Base-by-base conservation (phyloP, 1,140 invertebrate species). In the Papilio machaon region DNA sequence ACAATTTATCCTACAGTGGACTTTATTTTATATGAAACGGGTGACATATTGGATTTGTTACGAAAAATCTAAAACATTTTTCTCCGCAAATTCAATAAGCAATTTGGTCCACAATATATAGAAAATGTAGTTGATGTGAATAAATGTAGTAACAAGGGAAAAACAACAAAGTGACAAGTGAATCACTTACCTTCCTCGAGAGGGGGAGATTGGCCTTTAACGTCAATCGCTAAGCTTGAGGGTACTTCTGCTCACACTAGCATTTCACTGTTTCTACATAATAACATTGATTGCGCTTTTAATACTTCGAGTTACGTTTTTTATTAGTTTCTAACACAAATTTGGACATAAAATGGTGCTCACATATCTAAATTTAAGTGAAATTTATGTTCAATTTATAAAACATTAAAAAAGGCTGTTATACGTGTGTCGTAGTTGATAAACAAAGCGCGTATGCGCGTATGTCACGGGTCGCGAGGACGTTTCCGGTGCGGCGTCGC, bases 401-500 rank as follows among this genome's bases (percentile, higher is more conserved):
- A 13, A 64, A 30, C 30, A 30, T 30, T 30, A 64, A 30, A 35
- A 54, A 73, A 38, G 23, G 11, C 35, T 73, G 79, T 81, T 67
- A 9, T 49, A 81, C 91, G 91, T 92, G 91, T 90, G 85, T 78
- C 73, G 81, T 82, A 86, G 79, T 46, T 84, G 84, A 85, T 77
- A 79, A 87, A 89, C 89, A 87, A 87, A 86, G 84, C 85, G 86
- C 88, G 88, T 92, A 84, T 91, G 90, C 84, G 79, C 74, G 80
- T 86, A 85, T 87, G 91, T 93, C 90, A 90, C 89, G 90, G 88
- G 90, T 88, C 85, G 87, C 82, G 85, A 88, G 91, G 91, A 88
- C 90, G 86, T 86, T 88, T 90, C 91, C 91, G 92, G 88, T 86
- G 85, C 85, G 85, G 70, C 77, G 84, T 84, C 85, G 85, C 85